phyloP scores from a whole-genome alignment of 2,113 vertebrate species.

The Scophthalmus maximus region DNA sequence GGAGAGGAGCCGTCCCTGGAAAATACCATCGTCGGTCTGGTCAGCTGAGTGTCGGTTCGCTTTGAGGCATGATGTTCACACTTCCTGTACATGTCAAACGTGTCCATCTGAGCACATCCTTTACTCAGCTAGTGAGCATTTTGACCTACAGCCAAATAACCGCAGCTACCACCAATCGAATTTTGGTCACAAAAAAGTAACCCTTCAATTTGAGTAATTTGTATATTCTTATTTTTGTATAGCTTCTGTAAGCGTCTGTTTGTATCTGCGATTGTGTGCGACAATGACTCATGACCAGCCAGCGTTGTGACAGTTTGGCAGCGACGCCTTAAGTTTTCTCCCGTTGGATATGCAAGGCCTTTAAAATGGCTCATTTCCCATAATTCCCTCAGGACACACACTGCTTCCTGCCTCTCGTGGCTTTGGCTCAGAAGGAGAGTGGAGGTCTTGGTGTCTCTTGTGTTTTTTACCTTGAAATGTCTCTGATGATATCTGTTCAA shows the following conservation, averaged over 20 bases:
- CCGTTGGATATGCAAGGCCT: constrained; percentile 56
- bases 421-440: no score
- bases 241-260: background rate
- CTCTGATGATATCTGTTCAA: no score
- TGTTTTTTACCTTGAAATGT: no score
- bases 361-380: constrained; percentile 69
- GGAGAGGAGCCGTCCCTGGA: constrained; percentile 39
- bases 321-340: constrained; percentile 60
- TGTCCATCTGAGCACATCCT: background rate
- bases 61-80: background rate
- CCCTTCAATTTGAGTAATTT: background rate
- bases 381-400: constrained; percentile 54
- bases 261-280: constrained; percentile 35
- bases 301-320: constrained; percentile 59
- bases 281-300: constrained; percentile 34
- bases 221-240: background rate
- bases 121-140: background rate
- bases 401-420: no score
- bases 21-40: constrained; percentile 38
- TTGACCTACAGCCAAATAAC: background rate
- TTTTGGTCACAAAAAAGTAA: background rate
- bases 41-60: constrained; percentile 55
- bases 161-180: background rate
- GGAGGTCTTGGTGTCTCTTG: constrained; percentile 25
- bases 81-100: background rate